These are phyloP conservation scores for Leptinotarsa defecta DNA, from an alignment of 1,140 invertebrate genomes.

Conservation along the genomic window DNA sequence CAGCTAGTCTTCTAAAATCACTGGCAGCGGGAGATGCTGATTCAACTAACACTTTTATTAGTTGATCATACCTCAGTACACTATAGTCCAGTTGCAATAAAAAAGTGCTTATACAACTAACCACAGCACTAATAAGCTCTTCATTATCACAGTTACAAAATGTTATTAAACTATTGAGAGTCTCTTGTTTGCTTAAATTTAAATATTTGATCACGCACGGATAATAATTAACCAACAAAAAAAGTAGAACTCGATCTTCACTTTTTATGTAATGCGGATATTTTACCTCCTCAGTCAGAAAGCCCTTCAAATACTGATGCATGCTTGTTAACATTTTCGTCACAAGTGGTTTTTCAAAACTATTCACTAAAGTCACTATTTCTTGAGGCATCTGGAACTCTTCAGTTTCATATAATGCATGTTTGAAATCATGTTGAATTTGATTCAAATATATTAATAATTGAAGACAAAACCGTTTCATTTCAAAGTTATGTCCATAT, in stretches of 20 bases:
- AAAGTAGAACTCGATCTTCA: slow-evolving; percentile 37
- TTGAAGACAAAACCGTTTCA: slow-evolving; percentile 36
- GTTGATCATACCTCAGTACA: slow-evolving; percentile 37
- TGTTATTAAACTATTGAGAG: slow-evolving; percentile 37
- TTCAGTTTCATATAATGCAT: slow-evolving; percentile 35
- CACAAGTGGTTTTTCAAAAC: slow-evolving; percentile 28
- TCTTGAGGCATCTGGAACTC: slow-evolving; percentile 34
- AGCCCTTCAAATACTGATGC: slow-evolving; percentile 34
- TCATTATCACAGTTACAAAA: slow-evolving; percentile 43
- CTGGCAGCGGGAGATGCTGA: slow-evolving; percentile 40
- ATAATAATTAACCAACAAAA: slow-evolving; percentile 40
- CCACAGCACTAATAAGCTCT: slow-evolving; percentile 44
- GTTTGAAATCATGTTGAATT: slow-evolving; percentile 22
- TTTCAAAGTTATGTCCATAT: slow-evolving; percentile 25
- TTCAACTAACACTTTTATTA: slow-evolving; percentile 40
- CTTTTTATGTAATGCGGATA: slow-evolving; percentile 31
- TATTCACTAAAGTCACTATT: slow-evolving; percentile 25
- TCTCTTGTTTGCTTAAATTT: slow-evolving; percentile 40
- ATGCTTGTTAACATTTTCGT: slow-evolving; percentile 34
- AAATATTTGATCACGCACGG: slow-evolving; percentile 39
- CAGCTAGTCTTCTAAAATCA: slow-evolving; percentile 37
- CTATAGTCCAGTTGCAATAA: slow-evolving; percentile 36
- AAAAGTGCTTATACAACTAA: slow-evolving; percentile 45
- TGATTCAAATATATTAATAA: slow-evolving; percentile 31
- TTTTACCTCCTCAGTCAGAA: slow-evolving; percentile 36